Base-by-base conservation (phyloP, 2,797 vertebrate species). In the Hapalemur alaotrensis region DNA sequence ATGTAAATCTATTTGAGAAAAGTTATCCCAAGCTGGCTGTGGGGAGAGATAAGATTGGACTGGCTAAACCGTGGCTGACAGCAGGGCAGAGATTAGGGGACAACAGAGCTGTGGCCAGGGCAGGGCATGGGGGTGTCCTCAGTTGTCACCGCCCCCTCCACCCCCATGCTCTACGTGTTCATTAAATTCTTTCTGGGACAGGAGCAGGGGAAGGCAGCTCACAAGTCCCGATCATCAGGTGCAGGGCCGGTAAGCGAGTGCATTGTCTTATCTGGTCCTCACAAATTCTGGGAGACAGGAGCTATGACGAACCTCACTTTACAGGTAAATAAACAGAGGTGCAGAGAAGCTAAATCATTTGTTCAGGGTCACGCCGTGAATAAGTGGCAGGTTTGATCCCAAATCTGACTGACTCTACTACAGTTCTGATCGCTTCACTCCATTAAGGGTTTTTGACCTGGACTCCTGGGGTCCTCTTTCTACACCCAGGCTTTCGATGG, bases 1-100 rank as follows among this genome's bases (percentile, higher is more conserved):
- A 97, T 98, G 97, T 98, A 97, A 98, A 98, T 98, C 96, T 92
- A 52, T 90, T 96, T 88, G 94, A 82, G 89, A 85, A 97, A 94
- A 97, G 83, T 95, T 93, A 87, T 93, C 93, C 96, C 95, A 93
- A 32, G 57, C 92, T 97, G 90, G 96, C 97, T 97, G 97, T 89
- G 65, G 93, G 59, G 85, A 91, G 79, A 97, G 97, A 97, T 95
- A 98, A 98, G 96, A 59, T 89, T 41, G 61, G 96, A 72, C 75
- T 8, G 35, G 70, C 85, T 97, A 95, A 97, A 87, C 67, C 57
- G 57, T 80, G 57, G 67, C 67, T 93, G 96, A 97, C 83, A 90
- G 96, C 15, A 14, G 78, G 43, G 87, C 78, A 95, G 69, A 96
- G 95, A 95, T 96, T 88, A 94, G 91, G 93, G 43, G 50, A 69